These are phyloP conservation scores for Gymnocephalus cernua DNA, from an alignment of 2,113 vertebrate genomes.

Conservation along the genomic window DNA sequence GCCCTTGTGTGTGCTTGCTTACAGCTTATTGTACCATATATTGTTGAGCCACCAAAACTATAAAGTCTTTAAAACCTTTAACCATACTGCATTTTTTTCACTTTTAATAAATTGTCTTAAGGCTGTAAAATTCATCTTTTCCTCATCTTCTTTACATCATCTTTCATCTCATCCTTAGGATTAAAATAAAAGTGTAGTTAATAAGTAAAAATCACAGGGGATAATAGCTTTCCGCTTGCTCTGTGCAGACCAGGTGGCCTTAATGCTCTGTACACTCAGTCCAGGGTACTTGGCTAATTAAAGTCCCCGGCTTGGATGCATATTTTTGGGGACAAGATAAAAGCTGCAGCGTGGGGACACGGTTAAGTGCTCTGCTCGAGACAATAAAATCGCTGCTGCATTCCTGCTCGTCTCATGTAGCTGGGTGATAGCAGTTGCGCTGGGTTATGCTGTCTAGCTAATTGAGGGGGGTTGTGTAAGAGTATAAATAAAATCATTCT, in stretches of 20 bases:
- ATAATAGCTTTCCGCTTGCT: slow-evolving; percentile 2
- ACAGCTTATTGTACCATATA: neutral
- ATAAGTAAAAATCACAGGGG: slow-evolving; percentile 36
- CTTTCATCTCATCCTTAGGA: slow-evolving; percentile 17
- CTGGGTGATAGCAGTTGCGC: slow-evolving; percentile 23
- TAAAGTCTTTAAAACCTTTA: neutral
- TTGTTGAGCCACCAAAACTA: neutral
- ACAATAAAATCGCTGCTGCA: slow-evolving; percentile 56
- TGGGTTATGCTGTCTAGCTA: slow-evolving; percentile 29
- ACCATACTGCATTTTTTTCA: neutral
- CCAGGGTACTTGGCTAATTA: slow-evolving; percentile 43
- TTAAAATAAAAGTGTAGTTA: slow-evolving; percentile 32
- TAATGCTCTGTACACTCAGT: slow-evolving; percentile 17
- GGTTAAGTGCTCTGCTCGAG: slow-evolving; percentile 37
- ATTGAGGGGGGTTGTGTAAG: slow-evolving; percentile 43
- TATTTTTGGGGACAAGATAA: slow-evolving; percentile 55
- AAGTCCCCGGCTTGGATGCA: slow-evolving; percentile 34
- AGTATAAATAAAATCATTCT: slow-evolving; percentile 58
- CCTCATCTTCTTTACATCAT: neutral
- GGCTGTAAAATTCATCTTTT: neutral
- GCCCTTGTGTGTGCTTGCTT: neutral
- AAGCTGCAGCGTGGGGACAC: slow-evolving; percentile 4
- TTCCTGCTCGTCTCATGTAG: slow-evolving; percentile 29
- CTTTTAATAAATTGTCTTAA: neutral
- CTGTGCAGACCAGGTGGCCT: slow-evolving; percentile 29